Percentiles rank a stretch among this genome's conserved stretches.
Conservation (phyloP, 2,113 vertebrate species). For the Pseudorectes ferrugineus region DNA sequence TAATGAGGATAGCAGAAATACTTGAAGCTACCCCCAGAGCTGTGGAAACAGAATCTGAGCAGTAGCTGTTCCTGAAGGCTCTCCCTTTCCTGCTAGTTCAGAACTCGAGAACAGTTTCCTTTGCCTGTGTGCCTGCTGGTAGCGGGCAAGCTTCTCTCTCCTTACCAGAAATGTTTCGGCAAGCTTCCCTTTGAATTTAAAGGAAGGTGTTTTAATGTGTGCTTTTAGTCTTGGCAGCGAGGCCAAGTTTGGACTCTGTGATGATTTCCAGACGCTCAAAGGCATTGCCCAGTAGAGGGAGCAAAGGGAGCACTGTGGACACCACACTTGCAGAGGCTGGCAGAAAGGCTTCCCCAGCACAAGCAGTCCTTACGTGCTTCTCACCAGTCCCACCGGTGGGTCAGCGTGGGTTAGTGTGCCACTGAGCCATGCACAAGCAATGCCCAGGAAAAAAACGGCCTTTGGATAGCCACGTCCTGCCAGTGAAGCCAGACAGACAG, state of each 20-base stretch:
- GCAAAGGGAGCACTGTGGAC: background rate
- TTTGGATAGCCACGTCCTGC: background rate
- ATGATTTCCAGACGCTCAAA: background rate
- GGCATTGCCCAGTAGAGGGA: background rate
- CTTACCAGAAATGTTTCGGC: background rate
- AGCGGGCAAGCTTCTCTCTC: background rate
- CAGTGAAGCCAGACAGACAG: background rate
- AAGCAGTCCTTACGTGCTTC: accelerated
- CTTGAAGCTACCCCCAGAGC: background rate
- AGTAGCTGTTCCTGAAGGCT: background rate
- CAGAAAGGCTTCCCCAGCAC: background rate
- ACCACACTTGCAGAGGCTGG: accelerated
- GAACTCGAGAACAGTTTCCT: background rate
- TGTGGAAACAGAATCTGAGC: background rate
- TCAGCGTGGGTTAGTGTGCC: background rate
- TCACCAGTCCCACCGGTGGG: background rate
- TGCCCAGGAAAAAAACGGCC: background rate
- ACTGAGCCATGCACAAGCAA: background rate
- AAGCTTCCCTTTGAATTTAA: background rate
- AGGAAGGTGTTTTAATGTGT: background rate
- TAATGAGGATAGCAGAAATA: background rate
- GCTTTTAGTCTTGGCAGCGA: background rate
- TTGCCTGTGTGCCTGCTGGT: background rate
- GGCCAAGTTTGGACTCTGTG: background rate
- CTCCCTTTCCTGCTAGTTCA: background rate